phyloP scores from a whole-genome alignment of 1,140 invertebrate species.

The Ceratoteleas bidentatus region DNA sequence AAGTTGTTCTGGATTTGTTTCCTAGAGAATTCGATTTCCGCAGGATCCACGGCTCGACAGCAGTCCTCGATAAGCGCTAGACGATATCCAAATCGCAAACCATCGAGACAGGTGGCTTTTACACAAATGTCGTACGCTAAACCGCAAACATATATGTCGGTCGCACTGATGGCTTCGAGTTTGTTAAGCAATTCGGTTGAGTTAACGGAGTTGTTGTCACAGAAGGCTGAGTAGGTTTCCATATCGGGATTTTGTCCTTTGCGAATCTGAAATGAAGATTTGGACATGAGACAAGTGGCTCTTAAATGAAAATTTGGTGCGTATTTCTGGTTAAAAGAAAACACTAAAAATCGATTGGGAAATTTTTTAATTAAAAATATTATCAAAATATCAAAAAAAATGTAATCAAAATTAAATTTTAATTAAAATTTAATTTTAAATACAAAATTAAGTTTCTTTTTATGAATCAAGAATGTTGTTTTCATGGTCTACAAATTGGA shows the following conservation, averaged over 20 bases:
- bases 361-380: too few species aligned
- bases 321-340: too few species aligned
- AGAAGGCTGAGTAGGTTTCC: conserved; percentile 92
- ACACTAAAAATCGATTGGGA: too few species aligned
- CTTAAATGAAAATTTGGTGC: too few species aligned
- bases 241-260: conserved; percentile 89
- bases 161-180: conserved; percentile 83
- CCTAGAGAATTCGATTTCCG: conserved; percentile 82
- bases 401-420: too few species aligned
- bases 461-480: too few species aligned
- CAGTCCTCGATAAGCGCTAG: conserved; percentile 88
- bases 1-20: conserved; percentile 80
- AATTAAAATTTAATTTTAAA: too few species aligned
- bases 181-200: conserved; percentile 84
- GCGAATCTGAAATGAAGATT: conserved; percentile 84
- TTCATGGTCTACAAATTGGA: too few species aligned
- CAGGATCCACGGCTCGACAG: conserved; percentile 83
- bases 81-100: conserved; percentile 85
- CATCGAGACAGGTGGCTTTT: conserved; percentile 85
- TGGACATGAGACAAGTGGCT: too few species aligned
- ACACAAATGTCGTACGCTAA: conserved; percentile 92
- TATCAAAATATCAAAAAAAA: too few species aligned
- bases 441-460: too few species aligned
- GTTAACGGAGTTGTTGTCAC: conserved; percentile 86
- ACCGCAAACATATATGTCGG: conserved; percentile 90